Evolutionary conservation across 2,888 invertebrate genomes (phyloP).

Genomic region (Clepsis dumicolana): DNA sequence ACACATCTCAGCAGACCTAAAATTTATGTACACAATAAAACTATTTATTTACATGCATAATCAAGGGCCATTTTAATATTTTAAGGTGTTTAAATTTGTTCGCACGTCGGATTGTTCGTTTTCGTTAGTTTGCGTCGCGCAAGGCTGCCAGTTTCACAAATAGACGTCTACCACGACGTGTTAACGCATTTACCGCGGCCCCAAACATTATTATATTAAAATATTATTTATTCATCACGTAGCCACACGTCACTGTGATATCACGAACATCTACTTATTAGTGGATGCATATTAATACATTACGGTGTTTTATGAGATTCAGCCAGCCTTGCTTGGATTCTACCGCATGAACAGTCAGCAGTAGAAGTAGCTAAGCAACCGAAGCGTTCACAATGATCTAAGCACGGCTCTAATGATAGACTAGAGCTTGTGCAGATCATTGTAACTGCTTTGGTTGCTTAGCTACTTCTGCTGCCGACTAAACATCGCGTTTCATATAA

Average conservation of each 20-base stretch:
- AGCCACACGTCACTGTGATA: constrained; percentile 22
- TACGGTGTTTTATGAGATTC: background rate
- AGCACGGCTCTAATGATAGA: no score
- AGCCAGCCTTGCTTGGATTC: background rate
- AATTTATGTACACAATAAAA: background rate
- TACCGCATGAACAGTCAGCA: no score
- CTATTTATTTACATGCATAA: background rate
- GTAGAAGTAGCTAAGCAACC: no score
- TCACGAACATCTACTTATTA: constrained; percentile 34
- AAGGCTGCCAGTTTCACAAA: constrained; percentile 42
- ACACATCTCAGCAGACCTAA: no score
- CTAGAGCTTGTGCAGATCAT: no score
- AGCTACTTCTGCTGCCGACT: no score
- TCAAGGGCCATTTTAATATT: constrained; percentile 3
- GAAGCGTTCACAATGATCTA: no score
- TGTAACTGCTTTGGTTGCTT: no score
- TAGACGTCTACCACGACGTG: constrained; percentile 45
- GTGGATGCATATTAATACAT: constrained; percentile 28
- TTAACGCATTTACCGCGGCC: constrained; percentile 43
- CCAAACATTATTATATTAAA: constrained; percentile 36
- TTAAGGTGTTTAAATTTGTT: constrained; percentile 32
- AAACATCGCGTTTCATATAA: background rate
- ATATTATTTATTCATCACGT: constrained; percentile 39
- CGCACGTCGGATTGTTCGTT: constrained; percentile 36
- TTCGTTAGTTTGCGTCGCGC: constrained; percentile 33